phyloP scores from a whole-genome alignment of 2,797 vertebrate species.

The Microtus californicus region DNA sequence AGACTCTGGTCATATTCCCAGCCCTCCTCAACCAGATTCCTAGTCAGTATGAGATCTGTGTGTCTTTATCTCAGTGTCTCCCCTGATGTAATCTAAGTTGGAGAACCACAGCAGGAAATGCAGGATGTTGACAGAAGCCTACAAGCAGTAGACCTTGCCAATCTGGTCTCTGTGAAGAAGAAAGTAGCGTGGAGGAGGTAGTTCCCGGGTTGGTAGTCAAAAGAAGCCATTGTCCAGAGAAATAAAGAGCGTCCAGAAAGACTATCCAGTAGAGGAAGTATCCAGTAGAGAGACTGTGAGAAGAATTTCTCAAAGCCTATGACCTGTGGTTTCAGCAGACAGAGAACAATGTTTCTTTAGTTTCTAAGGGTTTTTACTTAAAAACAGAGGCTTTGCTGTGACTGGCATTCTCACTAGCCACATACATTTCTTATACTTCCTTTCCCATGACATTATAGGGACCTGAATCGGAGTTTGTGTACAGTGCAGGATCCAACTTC shows the following conservation, averaged over 20 bases:
- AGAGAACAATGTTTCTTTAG: background rate
- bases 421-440: background rate
- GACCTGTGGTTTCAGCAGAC: background rate
- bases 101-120: background rate
- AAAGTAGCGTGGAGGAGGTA: background rate
- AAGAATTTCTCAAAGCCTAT: background rate
- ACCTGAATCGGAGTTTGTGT: background rate
- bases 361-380: background rate
- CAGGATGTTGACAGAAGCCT: background rate
- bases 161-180: background rate
- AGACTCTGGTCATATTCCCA: background rate
- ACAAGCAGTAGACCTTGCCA: no score
- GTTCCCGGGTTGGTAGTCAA: background rate
- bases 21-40: background rate
- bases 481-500: background rate
- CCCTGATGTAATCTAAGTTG: background rate
- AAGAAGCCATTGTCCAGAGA: background rate
- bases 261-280: background rate
- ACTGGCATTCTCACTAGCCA: background rate
- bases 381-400: background rate
- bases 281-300: background rate
- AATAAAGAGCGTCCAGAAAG: background rate
- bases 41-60: background rate
- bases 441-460: background rate
- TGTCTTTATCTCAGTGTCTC: background rate